These are phyloP conservation scores for Notiomystis cincta DNA, from an alignment of 2,113 vertebrate species.

Conservation along the genomic window DNA sequence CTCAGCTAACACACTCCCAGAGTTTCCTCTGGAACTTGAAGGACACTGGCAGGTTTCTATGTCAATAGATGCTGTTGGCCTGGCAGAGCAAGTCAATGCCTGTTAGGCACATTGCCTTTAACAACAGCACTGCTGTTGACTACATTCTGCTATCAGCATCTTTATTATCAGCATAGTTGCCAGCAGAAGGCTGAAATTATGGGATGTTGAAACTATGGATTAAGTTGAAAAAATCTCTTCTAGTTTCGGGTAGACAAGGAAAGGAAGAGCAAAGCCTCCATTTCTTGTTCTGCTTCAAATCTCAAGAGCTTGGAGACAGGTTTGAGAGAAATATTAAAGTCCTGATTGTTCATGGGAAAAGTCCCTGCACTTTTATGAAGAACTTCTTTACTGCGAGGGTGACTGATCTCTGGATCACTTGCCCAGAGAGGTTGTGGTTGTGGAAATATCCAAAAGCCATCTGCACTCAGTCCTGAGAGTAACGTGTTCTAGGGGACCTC, in stretches of 20 bases:
- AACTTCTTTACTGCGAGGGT: neutral
- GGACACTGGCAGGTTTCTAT: neutral
- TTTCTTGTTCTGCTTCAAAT: neutral
- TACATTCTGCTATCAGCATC: neutral
- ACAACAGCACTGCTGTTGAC: neutral
- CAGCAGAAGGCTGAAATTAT: neutral
- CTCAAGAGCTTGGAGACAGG: neutral
- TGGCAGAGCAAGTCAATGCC: neutral
- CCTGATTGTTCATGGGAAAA: neutral
- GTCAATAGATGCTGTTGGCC: neutral
- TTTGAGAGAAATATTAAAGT: neutral
- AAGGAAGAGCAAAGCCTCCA: neutral
- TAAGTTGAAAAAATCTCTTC: neutral
- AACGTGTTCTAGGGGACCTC: rapidly evolving
- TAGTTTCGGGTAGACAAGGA: neutral
- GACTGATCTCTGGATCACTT: neutral
- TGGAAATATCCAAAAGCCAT: neutral
- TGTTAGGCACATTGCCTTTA: neutral
- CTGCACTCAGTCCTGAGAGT: neutral
- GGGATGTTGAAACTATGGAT: neutral
- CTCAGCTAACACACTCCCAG: neutral
- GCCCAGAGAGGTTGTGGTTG: neutral
- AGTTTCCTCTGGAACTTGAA: neutral
- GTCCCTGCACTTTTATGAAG: neutral
- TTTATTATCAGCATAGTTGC: neutral